These are phyloP conservation scores for Guaruba guarouba DNA, from an alignment of 2,113 vertebrate genomes.

Conservation along the genomic window DNA sequence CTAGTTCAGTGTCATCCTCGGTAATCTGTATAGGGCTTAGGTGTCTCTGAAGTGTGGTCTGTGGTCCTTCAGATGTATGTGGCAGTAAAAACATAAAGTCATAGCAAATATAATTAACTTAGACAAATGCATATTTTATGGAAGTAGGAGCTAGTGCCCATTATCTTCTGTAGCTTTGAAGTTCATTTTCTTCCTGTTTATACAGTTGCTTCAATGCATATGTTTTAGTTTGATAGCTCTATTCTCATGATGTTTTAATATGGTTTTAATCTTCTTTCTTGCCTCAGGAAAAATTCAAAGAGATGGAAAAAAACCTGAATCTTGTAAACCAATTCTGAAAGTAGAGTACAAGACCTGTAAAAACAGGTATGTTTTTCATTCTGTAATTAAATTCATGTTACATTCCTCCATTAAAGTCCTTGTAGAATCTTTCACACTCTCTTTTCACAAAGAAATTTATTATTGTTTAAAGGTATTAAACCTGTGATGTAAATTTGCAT, in stretches of 20 bases:
- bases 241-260: not conserved
- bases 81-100: not conserved
- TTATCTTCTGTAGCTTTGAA: not conserved
- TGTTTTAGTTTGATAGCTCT: not conserved
- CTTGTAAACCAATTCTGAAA: constrained; percentile 98
- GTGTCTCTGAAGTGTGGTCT: not conserved
- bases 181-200: not conserved
- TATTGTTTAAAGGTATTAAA: not conserved
- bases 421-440: not conserved
- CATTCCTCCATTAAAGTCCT: not conserved
- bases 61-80: not conserved
- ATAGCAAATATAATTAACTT: not conserved
- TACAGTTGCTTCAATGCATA: not conserved
- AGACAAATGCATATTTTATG: not conserved
- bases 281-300: constrained; percentile 88
- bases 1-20: not conserved
- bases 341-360: constrained; percentile 96
- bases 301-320: constrained; percentile 91
- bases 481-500: not conserved
- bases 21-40: not conserved
- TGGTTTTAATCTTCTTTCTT: constrained; percentile 38
- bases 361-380: constrained; percentile 80
- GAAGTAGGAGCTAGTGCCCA: not conserved
- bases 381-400: not conserved
- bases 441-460: not conserved